Evolutionary conservation across 2,113 vertebrate species (phyloP), one percentile per base, ranked within the genome.

Genomic region (Brachyistius frenatus): DNA sequence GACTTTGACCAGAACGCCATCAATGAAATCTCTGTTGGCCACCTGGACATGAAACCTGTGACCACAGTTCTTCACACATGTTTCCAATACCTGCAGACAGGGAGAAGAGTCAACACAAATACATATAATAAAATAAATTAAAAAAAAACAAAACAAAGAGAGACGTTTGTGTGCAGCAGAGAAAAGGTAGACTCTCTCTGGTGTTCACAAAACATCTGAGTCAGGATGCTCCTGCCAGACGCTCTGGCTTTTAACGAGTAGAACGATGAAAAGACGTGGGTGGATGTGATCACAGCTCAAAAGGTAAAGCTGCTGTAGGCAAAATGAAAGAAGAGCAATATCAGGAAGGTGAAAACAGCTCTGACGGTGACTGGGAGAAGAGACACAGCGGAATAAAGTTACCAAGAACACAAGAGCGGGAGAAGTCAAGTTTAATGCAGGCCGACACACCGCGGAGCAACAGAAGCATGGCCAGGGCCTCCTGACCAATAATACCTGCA

Each of bases 1-100:
- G 89, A 98, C 96, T 92, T 96, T 99, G 86, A 99, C 98, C 89
- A 99, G 92, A 46, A 99, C 95, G 0, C 97, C 97, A 3, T 99
- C 98, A 0, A 99, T 97, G 90, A 99, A 99, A 86, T 99, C 98
- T 47, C 97, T 94, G 88, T 93, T 97, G 78, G 97, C 97, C 77
- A 99, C 96, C 0, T 98, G 96, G 73, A 97, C 77, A 0, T 99
- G 98, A 90, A 99, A 99, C 80, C 98, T 97, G 88, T 99, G 98
- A 60, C 98, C 98, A 3, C 98, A 99, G 94, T 99, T 99, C 93
- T 99, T 99, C 88, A 99, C 98, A 63, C 98, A 99, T 0, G 98
- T 99, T 92, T 99, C 98, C 90, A 99, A 85, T 2, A 99, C 98
- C 98, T 99, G 86, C 32, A 60, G 2, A 53, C 44, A 76, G 11